phyloP scores from a whole-genome alignment of 2,888 invertebrate species.

The Andrena dorsata region DNA sequence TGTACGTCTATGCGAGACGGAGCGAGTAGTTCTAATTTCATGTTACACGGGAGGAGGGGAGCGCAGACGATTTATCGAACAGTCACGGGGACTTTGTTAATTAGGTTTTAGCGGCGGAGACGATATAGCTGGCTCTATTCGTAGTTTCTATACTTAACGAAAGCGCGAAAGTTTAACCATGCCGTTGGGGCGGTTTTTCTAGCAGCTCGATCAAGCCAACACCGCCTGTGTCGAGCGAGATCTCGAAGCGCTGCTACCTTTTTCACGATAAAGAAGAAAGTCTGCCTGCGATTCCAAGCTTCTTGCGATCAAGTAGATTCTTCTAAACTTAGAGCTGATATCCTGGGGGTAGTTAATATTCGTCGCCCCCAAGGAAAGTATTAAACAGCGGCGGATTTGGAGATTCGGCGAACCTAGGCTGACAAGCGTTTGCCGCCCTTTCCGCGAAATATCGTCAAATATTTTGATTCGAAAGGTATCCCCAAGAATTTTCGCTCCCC shows the following conservation, averaged over 20 bases:
- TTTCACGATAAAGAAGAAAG: conserved; percentile 26
- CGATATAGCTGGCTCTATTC: conserved; percentile 83
- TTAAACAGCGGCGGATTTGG: too few species aligned
- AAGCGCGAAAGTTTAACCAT: conserved; percentile 64
- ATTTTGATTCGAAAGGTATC: too few species aligned
- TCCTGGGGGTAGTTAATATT: too few species aligned
- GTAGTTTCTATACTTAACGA: conserved; percentile 77
- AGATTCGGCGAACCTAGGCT: too few species aligned
- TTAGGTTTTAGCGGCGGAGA: conserved; percentile 79
- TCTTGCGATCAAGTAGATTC: background rate
- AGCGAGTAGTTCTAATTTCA: conserved; percentile 29
- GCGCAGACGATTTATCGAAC: conserved; percentile 61
- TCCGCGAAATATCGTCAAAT: too few species aligned
- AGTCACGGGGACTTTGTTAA: conserved; percentile 78
- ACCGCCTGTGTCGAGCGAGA: conserved; percentile 48
- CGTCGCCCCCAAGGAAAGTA: too few species aligned
- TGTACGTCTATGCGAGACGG: background rate
- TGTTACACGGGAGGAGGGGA: conserved; percentile 15
- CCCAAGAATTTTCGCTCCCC: too few species aligned
- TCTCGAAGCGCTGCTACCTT: conserved; percentile 41
- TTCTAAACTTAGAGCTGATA: too few species aligned
- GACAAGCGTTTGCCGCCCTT: too few species aligned
- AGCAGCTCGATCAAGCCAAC: conserved; percentile 52
- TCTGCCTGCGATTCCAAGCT: conserved; percentile 33
- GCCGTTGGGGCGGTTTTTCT: conserved; percentile 71